These are phyloP conservation scores for Machimus rusticus DNA, from an alignment of 2,888 invertebrate species.

Conservation along the genomic window DNA sequence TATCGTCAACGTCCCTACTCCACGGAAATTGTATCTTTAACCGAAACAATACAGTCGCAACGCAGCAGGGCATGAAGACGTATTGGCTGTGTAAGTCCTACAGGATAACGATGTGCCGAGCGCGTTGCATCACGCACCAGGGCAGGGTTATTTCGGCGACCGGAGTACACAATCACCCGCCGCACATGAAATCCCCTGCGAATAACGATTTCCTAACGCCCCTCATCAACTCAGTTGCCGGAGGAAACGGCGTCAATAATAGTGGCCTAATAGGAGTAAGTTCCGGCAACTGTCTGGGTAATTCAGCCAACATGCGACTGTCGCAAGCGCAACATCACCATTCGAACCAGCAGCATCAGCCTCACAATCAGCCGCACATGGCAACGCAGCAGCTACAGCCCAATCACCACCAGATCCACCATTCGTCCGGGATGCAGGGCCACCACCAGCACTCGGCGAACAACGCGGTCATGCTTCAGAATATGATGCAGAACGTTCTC, in stretches of 20 bases:
- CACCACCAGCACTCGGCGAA: constrained; percentile 34
- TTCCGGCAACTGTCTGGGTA: not conserved
- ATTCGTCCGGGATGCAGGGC: not conserved
- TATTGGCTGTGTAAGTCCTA: constrained; percentile 64
- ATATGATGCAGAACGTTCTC: constrained; percentile 59
- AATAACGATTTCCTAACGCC: constrained; percentile 31
- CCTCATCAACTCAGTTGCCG: constrained; percentile 11
- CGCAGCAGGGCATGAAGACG: constrained; percentile 64
- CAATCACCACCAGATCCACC: constrained; percentile 26
- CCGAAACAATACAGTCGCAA: constrained; percentile 63
- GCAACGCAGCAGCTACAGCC: constrained; percentile 17
- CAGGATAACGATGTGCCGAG: constrained; percentile 63
- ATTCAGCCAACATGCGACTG: not conserved
- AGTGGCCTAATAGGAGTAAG: not conserved
- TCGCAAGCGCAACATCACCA: constrained; percentile 13
- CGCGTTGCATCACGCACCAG: constrained; percentile 63
- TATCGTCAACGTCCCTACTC: constrained; percentile 62
- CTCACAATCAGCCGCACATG: constrained; percentile 34
- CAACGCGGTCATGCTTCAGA: constrained; percentile 51
- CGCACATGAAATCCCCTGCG: constrained; percentile 58
- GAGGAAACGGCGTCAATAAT: not conserved
- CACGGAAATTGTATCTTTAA: constrained; percentile 63
- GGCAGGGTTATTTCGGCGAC: constrained; percentile 63
- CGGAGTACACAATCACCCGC: constrained; percentile 62
- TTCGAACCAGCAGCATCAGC: constrained; percentile 33